These are phyloP conservation scores for Plutomurus gul DNA, from an alignment of 1,140 invertebrate species.

Conservation along the genomic window DNA sequence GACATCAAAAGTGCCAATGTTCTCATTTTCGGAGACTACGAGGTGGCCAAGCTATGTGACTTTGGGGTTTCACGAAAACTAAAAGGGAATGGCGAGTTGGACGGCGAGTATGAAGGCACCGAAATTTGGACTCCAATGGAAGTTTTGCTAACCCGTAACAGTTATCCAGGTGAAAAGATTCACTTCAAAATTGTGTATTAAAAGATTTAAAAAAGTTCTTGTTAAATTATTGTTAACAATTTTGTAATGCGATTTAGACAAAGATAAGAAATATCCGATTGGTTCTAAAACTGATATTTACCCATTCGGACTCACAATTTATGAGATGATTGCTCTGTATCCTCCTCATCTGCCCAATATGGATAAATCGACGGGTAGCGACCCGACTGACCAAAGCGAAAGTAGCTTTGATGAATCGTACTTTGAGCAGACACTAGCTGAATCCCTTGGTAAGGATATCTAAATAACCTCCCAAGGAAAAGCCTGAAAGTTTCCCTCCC, in stretches of 20 bases:
- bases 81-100: conserved; percentile 64
- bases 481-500: too few species aligned
- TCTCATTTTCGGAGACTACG: conserved; percentile 72
- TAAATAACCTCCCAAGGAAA: too few species aligned
- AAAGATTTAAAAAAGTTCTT: too few species aligned
- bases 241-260: too few species aligned
- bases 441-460: conserved; percentile 20
- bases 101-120: conserved; percentile 67
- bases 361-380: not conserved
- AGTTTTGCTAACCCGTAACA: conserved; percentile 58
- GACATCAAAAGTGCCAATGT: conserved; percentile 83
- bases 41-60: conserved; percentile 78
- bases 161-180: conserved; percentile 74
- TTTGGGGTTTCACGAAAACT: conserved; percentile 79
- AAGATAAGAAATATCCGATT: not conserved
- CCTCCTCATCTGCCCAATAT: conserved; percentile 63
- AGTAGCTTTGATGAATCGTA: conserved; percentile 46
- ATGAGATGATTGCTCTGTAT: conserved; percentile 77
- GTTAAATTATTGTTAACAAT: too few species aligned
- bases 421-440: conserved; percentile 48
- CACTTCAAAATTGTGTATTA: too few species aligned
- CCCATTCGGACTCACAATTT: conserved; percentile 74
- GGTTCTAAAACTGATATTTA: conserved; percentile 70
- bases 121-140: conserved; percentile 57
- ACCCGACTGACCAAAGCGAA: not conserved